phyloP scores from a whole-genome alignment of 2,797 vertebrate genomes.

The Ptychobarbus kaznakovi region DNA sequence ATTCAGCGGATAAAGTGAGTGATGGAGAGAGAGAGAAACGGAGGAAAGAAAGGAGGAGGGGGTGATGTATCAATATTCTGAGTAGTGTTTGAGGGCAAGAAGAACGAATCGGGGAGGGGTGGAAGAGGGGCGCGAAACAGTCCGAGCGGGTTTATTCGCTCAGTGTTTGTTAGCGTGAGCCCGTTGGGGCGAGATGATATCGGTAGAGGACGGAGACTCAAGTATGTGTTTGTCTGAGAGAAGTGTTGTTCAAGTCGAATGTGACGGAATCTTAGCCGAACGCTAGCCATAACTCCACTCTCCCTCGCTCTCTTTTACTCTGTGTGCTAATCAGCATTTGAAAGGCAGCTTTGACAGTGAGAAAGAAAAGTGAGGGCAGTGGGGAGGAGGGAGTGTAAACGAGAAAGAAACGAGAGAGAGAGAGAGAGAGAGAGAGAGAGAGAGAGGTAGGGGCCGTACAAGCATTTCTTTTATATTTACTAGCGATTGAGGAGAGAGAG shows the following conservation, averaged over 20 bases:
- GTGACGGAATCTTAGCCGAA: slow-evolving; percentile 42
- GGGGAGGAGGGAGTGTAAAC: slow-evolving; percentile 63
- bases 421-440: slow-evolving; percentile 65
- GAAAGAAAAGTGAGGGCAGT: slow-evolving; percentile 76
- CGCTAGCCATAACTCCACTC: slow-evolving; percentile 41
- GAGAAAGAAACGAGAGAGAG: slow-evolving; percentile 68
- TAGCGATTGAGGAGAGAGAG: slow-evolving; percentile 73
- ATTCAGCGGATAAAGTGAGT: slow-evolving; percentile 87
- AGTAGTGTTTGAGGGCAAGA: slow-evolving; percentile 87
- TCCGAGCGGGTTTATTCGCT: slow-evolving; percentile 80
- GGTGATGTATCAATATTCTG: slow-evolving; percentile 88
- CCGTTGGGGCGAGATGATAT: slow-evolving; percentile 49
- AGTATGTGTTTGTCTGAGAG: slow-evolving; percentile 48
- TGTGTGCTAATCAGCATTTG: slow-evolving; percentile 86
- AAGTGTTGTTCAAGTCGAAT: slow-evolving; percentile 57
- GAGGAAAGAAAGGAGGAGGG: slow-evolving; percentile 68
- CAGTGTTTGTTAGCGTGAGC: slow-evolving; percentile 48
- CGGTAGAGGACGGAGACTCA: slow-evolving; percentile 47
- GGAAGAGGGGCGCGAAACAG: slow-evolving; percentile 71
- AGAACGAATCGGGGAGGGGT: slow-evolving; percentile 75
- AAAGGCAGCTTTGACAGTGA: slow-evolving; percentile 85
- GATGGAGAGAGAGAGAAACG: slow-evolving; percentile 75
- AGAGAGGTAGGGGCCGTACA: slow-evolving; percentile 80
- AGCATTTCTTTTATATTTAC: slow-evolving; percentile 88
- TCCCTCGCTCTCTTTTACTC: slow-evolving; percentile 67